Conservation (phyloP, 1,140 invertebrate species). For the Chionoecetes opilio region DNA sequence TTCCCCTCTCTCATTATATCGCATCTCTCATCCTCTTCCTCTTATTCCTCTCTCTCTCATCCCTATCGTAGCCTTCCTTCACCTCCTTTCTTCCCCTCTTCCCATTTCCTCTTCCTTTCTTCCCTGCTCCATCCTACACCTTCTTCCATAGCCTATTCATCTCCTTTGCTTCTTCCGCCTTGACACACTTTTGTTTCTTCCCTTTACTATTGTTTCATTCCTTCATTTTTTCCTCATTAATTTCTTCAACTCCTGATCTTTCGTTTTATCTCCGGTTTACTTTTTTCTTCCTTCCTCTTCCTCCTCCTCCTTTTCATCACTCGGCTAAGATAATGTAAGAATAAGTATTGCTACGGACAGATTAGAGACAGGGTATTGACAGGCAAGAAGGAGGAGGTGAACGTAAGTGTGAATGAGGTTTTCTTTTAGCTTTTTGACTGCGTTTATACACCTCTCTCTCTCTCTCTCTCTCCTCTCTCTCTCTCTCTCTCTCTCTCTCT, state of each 20-base stretch:
- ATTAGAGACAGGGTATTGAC: not conserved
- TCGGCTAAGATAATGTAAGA: not conserved
- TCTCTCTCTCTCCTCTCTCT: not conserved
- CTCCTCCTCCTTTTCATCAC: not conserved
- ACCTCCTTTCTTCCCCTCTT: not conserved
- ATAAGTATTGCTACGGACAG: not conserved
- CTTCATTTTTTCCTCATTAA: no score
- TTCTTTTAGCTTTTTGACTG: not conserved
- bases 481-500: slow-evolving; percentile 55
- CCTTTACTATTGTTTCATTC: no score
- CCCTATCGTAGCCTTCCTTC: no score
- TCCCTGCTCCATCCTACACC: not conserved
- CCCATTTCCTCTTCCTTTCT: not conserved
- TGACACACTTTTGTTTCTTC: no score
- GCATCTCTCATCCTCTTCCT: not conserved
- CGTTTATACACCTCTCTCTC: not conserved
- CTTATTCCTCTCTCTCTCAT: no score
- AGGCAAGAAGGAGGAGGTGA: not conserved
- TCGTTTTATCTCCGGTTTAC: no score
- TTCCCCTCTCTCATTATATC: no score
- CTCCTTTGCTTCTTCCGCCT: no score
- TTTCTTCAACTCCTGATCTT: no score
- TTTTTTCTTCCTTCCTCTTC: no score
- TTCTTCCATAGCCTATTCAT: no score
- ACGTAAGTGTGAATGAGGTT: not conserved